Evolutionary conservation across 2,888 invertebrate genomes (phyloP), one percentile per base, ranked within the genome.

Genomic region (Mesoligia furuncula): DNA sequence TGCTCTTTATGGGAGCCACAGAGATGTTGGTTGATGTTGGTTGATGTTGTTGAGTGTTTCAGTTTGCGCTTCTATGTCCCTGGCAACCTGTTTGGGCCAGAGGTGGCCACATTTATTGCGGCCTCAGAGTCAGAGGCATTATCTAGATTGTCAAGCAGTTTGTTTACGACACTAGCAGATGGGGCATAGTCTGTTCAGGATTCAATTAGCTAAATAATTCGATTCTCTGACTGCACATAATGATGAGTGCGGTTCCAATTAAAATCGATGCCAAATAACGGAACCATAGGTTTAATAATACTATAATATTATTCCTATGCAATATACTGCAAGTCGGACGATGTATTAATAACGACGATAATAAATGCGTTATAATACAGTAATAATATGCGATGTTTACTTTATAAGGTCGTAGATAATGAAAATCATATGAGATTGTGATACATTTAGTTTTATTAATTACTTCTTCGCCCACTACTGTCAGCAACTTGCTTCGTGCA

Each of bases 391-490:
- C 31, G 59, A 45, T 39, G 6, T 75, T 73, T 48, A 71, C 17
- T 61, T 66, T 39, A 65, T 59, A 66, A 31, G 51, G 51, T 57
- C 24, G 24, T 0, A 15, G 24, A 72, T 72, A 75, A 68, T 59
- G 59, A 77, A 73, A 64, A 31, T 74, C 27, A 66, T 15, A 72
- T 51, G n/a, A 5, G 17, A n/a, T 45, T 73, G 31, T 69, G 59
- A 69, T 51, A 71, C 20, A 71, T 61, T 65, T 66, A 57, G n/a
- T 71, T 61, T 61, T 61, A 73, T 73, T 76, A 69, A 36, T 15
- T 36, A 31, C n/a, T 20, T 24, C 36, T n/a, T 45, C 67, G 54
- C 72, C 68, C 39, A 78, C 62, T 42, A 51, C 15, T 51, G 17
- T 20, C 31, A 39, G 9, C 20, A 24, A 59, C 70, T 59, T 79